Conservation (phyloP, 2,113 vertebrate species). For the Alligator mississippiensis region DNA sequence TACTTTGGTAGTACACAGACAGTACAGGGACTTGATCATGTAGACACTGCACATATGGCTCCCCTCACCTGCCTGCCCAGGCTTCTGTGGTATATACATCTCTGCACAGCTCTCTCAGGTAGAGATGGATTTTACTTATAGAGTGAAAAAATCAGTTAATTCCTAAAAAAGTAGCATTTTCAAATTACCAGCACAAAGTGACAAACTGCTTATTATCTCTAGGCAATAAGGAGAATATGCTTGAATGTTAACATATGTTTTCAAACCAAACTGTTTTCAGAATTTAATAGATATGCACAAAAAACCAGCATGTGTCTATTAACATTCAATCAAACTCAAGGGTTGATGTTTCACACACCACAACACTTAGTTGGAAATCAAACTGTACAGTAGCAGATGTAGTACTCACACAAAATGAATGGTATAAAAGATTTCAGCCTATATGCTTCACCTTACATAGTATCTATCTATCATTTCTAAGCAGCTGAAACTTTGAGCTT, state of each 20-base stretch:
- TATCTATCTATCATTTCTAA: not conserved
- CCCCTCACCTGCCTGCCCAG: too few relatives aligned
- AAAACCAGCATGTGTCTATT: not conserved
- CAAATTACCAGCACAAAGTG: not conserved
- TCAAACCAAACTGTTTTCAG: accelerated
- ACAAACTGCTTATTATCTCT: not conserved
- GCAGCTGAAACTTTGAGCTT: not conserved
- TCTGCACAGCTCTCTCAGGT: not conserved
- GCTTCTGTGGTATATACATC: accelerated
- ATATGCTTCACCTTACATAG: accelerated
- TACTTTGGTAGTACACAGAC: too few relatives aligned
- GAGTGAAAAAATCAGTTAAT: accelerated
- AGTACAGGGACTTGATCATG: too few relatives aligned
- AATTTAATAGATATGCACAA: accelerated
- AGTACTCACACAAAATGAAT: accelerated
- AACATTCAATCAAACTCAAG: not conserved
- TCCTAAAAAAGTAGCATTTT: not conserved
- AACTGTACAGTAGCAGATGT: not conserved
- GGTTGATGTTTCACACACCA: accelerated
- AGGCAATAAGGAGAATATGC: accelerated
- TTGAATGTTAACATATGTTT: accelerated
- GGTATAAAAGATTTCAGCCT: accelerated
- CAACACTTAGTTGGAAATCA: not conserved
- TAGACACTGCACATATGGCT: too few relatives aligned
- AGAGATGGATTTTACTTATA: not conserved